Evolutionary conservation across 92 coral and sea anemone genomes (phyloP), one percentile per base, ranked within the genome.

Genomic region (Metridium senile): DNA sequence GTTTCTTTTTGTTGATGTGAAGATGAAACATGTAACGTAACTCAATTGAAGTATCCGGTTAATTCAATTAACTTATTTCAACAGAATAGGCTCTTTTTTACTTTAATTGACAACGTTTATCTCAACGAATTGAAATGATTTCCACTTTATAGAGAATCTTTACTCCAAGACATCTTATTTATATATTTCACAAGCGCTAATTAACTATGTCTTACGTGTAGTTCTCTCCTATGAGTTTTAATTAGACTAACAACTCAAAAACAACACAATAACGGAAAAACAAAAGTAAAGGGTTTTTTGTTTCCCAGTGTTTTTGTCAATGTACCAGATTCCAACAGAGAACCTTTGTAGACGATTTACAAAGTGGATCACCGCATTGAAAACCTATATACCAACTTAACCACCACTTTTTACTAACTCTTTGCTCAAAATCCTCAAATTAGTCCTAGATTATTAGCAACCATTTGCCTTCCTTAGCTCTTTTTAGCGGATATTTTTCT

Each of bases 291-390:
- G 21, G 21, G 39, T 16, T 63, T 63, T 63, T 0, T 29, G 21
- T 4, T 31, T 7, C 6, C 11, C 8, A 0, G 69, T 23, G 39
- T 63, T 63, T 31, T 63, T 63, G 69, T 63, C 69, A 63, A 28
- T 11, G 1, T 63, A 28, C 43, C 69, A 30, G 69, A 23, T 11
- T 63, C 69, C 43, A 1, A 28, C 45, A 7, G 43, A 17, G 69
- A 63, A 16, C 45, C 45, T 63, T 63, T 63, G n/a, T 19, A 63
- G 69, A 63, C 69, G 17, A 11, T 11, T 63, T 21, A 63, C 35
- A 11, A 7, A 26, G 69, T 31, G 69, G 69, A 63, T 30, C 3
- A 63, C 69, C 69, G 27, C 69, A 63, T 21, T 63, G 1, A 22
- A 29, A 28, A 63, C 69, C 2, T 1, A 63, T 63, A 35, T 28